Conservation (phyloP, 2,888 invertebrate species). For the Pomacea canaliculata region DNA sequence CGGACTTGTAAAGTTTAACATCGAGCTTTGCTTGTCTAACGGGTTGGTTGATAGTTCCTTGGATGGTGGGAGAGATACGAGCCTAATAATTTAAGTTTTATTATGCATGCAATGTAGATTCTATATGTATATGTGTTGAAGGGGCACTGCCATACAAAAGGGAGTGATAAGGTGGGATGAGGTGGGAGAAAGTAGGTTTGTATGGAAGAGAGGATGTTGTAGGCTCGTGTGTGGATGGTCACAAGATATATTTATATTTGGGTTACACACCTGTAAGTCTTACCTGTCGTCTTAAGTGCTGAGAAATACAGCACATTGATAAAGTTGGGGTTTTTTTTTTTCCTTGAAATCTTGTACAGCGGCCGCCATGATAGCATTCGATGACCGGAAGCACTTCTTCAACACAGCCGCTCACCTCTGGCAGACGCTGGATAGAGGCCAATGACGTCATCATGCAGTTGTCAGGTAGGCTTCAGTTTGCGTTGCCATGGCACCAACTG, state of each 20-base stretch:
- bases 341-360: conserved; percentile 68
- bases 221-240: not conserved
- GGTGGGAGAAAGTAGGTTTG: not conserved
- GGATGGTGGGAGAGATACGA: too few species aligned
- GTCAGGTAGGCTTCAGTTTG: conserved; percentile 72
- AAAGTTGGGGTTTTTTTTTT: too few species aligned
- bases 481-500: conserved; percentile 71
- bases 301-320: too few species aligned
- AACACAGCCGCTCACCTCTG: conserved; percentile 76
- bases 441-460: conserved; percentile 73
- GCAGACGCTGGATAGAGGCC: conserved; percentile 87
- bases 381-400: conserved; percentile 84
- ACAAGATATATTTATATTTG: not conserved
- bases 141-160: not conserved
- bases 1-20: too few species aligned
- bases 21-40: too few species aligned
- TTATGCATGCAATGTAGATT: too few species aligned
- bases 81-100: too few species aligned
- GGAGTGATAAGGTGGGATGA: not conserved
- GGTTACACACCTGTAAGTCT: too few species aligned
- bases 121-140: not conserved
- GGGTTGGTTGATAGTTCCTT: too few species aligned
- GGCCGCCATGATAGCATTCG: conserved; percentile 88
- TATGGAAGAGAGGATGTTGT: not conserved
- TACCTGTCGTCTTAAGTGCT: too few species aligned